phyloP scores from a whole-genome alignment of 2,113 vertebrate genomes.

The Caretta caretta region DNA sequence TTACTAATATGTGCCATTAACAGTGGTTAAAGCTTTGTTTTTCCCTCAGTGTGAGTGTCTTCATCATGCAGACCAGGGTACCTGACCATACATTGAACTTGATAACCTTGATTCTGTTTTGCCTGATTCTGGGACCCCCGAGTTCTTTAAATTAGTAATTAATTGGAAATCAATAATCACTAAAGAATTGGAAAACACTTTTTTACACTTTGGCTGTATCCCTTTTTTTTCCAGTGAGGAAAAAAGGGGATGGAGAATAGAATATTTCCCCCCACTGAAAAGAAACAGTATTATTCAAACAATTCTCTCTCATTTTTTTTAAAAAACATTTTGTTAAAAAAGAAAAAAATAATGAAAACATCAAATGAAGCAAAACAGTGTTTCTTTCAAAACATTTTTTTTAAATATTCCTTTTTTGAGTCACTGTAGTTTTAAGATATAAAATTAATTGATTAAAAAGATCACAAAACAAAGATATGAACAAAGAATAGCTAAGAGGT shows the following conservation, averaged over 20 bases:
- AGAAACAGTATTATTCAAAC: background rate
- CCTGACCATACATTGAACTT: background rate
- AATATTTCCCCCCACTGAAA: background rate
- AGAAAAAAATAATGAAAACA: background rate
- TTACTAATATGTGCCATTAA: background rate
- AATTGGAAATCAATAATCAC: background rate
- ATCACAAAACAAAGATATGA: background rate
- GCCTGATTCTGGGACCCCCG: background rate
- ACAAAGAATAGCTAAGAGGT: background rate
- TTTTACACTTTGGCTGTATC: background rate
- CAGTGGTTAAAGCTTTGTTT: background rate
- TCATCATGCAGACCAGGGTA: background rate
- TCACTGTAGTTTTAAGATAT: background rate
- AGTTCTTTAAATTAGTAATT: background rate
- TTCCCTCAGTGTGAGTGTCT: background rate
- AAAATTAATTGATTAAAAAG: background rate
- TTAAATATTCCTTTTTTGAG: background rate
- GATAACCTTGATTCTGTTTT: background rate
- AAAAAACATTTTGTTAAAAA: background rate
- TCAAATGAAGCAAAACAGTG: background rate
- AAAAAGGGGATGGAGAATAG: background rate
- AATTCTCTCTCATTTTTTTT: background rate
- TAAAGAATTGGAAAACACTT: background rate
- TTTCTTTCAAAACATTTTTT: background rate
- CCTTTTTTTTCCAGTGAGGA: background rate